phyloP scores from a whole-genome alignment of 1,140 invertebrate species.

The Luehdorfia chinensis region DNA sequence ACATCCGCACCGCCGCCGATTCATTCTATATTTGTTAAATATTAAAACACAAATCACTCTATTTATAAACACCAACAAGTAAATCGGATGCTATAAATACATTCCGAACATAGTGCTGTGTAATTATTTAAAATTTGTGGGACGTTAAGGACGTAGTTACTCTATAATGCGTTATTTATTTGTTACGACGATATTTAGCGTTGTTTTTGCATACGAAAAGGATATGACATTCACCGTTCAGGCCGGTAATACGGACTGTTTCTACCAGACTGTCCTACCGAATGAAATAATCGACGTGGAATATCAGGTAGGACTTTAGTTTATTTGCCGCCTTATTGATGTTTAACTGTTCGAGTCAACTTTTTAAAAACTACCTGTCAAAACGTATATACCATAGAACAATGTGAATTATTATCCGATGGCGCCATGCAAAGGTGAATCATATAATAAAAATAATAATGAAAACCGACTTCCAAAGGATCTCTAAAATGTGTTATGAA shows the following conservation, averaged over 20 bases:
- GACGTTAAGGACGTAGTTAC: not conserved
- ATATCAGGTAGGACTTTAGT: conserved; percentile 80
- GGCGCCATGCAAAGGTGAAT: too few relatives aligned
- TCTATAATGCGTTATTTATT: conserved; percentile 58
- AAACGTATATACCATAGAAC: too few relatives aligned
- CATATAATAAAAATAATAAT: too few relatives aligned
- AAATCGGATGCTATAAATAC: conserved; percentile 24
- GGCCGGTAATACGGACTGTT: conserved; percentile 82
- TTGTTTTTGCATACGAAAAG: conserved; percentile 74
- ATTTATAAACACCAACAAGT: conserved; percentile 29
- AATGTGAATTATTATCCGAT: too few relatives aligned
- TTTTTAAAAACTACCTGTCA: too few relatives aligned
- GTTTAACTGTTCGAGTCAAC: too few relatives aligned
- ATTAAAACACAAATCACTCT: conserved; percentile 21
- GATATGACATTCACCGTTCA: conserved; percentile 85
- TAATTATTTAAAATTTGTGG: not conserved
- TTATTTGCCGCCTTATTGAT: not conserved
- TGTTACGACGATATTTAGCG: conserved; percentile 47
- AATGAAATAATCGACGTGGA: conserved; percentile 84
- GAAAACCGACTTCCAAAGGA: too few relatives aligned
- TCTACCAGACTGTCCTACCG: conserved; percentile 80
- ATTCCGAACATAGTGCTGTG: not conserved
- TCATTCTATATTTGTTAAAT: conserved; percentile 17
- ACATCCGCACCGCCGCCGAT: conserved; percentile 11
- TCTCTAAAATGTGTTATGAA: too few relatives aligned